phyloP scores from a whole-genome alignment of 2,113 vertebrate species.

The Strix aluco region DNA sequence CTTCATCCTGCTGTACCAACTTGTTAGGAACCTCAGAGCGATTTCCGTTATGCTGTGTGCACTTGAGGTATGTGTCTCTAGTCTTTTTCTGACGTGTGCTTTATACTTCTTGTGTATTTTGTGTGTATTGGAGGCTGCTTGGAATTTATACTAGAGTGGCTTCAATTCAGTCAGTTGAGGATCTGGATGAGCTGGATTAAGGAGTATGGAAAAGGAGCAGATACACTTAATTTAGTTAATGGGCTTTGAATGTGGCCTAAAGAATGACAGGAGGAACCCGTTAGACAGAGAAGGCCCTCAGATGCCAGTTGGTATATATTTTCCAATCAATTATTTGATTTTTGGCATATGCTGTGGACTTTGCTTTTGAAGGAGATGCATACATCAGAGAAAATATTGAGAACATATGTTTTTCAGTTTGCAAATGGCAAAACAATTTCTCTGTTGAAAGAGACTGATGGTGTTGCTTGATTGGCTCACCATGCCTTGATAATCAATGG shows the following conservation, averaged over 20 bases:
- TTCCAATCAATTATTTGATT: slow-evolving; percentile 65
- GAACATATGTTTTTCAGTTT: slow-evolving; percentile 71
- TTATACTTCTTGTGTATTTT: not conserved
- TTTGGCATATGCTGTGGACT: slow-evolving; percentile 39
- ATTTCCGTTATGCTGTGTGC: not conserved
- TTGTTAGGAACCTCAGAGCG: not conserved
- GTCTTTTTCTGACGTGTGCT: not conserved
- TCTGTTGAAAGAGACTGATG: slow-evolving; percentile 52
- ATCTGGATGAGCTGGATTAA: slow-evolving; percentile 28
- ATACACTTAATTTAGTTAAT: slow-evolving; percentile 58
- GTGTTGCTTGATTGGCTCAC: slow-evolving; percentile 41
- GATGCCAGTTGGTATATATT: slow-evolving; percentile 57
- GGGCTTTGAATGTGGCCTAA: slow-evolving; percentile 39
- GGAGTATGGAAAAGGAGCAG: slow-evolving; percentile 40
- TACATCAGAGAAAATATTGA: slow-evolving; percentile 66
- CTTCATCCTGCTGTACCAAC: not conserved
- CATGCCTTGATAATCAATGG: slow-evolving; percentile 3
- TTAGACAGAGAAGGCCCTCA: not conserved
- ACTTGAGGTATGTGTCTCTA: not conserved
- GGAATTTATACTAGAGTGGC: not conserved
- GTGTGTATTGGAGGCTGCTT: not conserved
- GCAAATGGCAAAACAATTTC: slow-evolving; percentile 33
- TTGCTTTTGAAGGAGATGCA: slow-evolving; percentile 62
- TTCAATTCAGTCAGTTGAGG: slow-evolving; percentile 21
- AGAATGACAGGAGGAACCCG: not conserved